phyloP scores from a whole-genome alignment of 1,140 invertebrate genomes.

The Drusus annulatus region DNA sequence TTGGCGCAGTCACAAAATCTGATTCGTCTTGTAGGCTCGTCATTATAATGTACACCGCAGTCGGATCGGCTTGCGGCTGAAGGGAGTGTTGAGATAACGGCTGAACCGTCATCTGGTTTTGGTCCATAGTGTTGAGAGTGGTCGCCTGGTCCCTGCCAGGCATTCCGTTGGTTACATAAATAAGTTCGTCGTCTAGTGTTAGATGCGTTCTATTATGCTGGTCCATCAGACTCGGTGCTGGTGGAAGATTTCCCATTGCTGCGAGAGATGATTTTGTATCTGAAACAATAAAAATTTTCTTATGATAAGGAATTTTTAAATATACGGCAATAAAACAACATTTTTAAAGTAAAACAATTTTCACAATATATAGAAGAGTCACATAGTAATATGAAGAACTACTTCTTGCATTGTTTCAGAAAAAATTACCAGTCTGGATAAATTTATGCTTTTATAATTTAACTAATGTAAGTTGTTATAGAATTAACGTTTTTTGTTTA shows the following conservation, averaged over 20 bases:
- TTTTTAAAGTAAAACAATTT: too few relatives aligned
- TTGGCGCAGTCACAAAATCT: neutral
- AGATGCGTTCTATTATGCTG: conserved; percentile 2
- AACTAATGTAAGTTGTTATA: too few relatives aligned
- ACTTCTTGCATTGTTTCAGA: too few relatives aligned
- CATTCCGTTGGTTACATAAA: conserved; percentile 15
- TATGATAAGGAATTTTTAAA: too few relatives aligned
- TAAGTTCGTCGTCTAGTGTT: conserved; percentile 18
- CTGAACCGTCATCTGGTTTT: conserved; percentile 18
- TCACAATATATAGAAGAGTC: too few relatives aligned
- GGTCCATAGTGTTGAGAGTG: neutral
- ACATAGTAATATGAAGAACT: too few relatives aligned
- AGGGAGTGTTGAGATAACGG: neutral
- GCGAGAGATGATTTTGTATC: conserved; percentile 41
- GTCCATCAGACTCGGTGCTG: conserved; percentile 6
- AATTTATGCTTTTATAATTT: too few relatives aligned
- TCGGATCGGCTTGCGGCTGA: neutral
- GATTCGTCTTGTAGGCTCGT: neutral
- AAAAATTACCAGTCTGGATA: too few relatives aligned
- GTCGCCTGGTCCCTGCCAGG: neutral
- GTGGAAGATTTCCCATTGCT: neutral
- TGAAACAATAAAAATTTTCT: conserved; percentile 29
- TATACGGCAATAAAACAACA: too few relatives aligned
- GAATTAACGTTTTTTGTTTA: too few relatives aligned
- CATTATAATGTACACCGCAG: neutral